A percentile compares a stretch with the other conserved stretches of the same genome.
These are phyloP conservation scores for Macquaria australasica DNA, from an alignment of 2,113 vertebrate species.

Conservation along the genomic window DNA sequence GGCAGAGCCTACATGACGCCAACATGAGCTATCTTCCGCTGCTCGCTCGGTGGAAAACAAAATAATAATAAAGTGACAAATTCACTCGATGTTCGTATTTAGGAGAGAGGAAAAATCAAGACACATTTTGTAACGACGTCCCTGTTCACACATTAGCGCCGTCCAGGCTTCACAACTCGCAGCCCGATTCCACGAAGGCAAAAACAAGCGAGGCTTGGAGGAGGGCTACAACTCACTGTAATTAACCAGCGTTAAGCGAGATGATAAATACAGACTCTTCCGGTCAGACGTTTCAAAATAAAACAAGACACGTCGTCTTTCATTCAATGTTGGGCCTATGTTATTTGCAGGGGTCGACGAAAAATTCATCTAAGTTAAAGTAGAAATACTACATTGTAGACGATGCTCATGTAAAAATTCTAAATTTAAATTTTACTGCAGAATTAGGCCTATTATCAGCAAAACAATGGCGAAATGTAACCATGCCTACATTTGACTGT, in stretches of 20 bases:
- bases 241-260: slow-evolving; percentile 9
- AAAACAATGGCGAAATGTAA: background rate
- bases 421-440: too few species aligned
- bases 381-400: background rate
- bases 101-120: background rate
- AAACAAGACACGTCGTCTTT: slow-evolving; percentile 11
- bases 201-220: slow-evolving; percentile 61
- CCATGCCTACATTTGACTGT: background rate
- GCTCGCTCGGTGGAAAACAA: background rate
- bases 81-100: slow-evolving; percentile 35
- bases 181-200: slow-evolving; percentile 42
- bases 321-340: background rate
- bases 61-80: slow-evolving; percentile 38
- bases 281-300: slow-evolving; percentile 53
- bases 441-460: too few species aligned
- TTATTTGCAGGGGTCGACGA: background rate
- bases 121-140: slow-evolving; percentile 28
- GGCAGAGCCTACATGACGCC: slow-evolving; percentile 66
- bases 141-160: background rate
- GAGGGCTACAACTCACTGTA: slow-evolving; percentile 75
- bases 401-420: too few species aligned
- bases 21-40: slow-evolving; percentile 55
- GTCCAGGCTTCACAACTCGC: slow-evolving; percentile 38
- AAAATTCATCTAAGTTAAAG: background rate
- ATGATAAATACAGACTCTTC: background rate